Percentiles rank a stretch among this genome's conserved stretches.
phyloP scores from a whole-genome alignment of 2,888 invertebrate species.

The Nudaria mundana region DNA sequence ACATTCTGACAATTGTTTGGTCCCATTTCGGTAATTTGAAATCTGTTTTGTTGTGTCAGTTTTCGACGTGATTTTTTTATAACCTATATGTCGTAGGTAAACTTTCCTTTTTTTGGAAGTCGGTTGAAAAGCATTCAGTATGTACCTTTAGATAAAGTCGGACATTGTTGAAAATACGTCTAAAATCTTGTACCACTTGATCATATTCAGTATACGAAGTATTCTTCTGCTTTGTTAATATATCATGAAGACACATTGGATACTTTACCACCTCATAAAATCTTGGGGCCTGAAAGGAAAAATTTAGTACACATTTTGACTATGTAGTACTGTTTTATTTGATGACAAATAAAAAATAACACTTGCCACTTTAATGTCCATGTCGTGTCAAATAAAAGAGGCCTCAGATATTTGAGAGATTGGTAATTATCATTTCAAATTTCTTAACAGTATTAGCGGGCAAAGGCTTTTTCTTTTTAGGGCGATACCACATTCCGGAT shows the following conservation, averaged over 20 bases:
- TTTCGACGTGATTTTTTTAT: too few species aligned
- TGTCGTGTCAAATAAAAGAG: conserved; percentile 70
- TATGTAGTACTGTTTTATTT: too few species aligned
- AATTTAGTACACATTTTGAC: neutral
- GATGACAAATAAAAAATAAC: neutral
- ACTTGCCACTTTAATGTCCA: conserved; percentile 74
- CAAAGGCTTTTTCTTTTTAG: conserved; percentile 73
- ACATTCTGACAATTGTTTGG: too few species aligned
- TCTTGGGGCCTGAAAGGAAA: conserved; percentile 79
- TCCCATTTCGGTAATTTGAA: too few species aligned
- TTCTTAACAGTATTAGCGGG: conserved; percentile 56
- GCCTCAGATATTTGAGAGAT: conserved; percentile 64
- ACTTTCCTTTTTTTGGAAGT: too few species aligned
- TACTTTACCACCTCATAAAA: conserved; percentile 82
- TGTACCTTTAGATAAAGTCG: conserved; percentile 84
- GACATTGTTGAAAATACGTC: conserved; percentile 82
- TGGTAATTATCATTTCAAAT: conserved; percentile 62
- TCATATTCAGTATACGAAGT: conserved; percentile 84
- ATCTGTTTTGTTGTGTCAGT: too few species aligned
- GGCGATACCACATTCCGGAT: conserved; percentile 73
- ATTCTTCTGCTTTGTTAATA: conserved; percentile 84
- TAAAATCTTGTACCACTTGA: conserved; percentile 86
- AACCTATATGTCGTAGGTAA: too few species aligned
- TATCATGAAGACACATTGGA: conserved; percentile 84
- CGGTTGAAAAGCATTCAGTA: too few species aligned